Evolutionary conservation across 2,113 vertebrate genomes (phyloP).

Genomic region (Felis catus): DNA sequence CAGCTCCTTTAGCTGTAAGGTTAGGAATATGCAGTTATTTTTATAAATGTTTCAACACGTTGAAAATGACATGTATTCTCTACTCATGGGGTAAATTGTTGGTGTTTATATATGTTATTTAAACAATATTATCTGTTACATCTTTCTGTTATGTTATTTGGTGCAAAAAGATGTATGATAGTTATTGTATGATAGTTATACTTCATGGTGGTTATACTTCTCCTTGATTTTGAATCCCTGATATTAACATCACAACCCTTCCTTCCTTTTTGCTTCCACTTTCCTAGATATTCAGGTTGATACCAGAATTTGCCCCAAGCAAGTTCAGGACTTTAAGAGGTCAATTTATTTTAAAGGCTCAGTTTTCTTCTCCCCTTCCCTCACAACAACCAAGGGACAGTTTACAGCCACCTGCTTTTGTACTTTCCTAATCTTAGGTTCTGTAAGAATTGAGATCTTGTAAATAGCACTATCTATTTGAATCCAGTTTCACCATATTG

Average conservation of each 20-base stretch:
- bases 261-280: not conserved
- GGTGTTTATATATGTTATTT: not conserved
- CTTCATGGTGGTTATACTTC: not conserved
- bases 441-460: slow-evolving; percentile 29
- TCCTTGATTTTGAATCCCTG: not conserved
- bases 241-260: not conserved
- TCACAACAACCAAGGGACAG: not conserved
- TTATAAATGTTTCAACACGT: not conserved
- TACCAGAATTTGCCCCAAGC: not conserved
- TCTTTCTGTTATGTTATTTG: not conserved
- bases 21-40: not conserved
- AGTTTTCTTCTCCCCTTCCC: not conserved
- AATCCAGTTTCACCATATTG: not conserved
- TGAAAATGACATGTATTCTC: not conserved
- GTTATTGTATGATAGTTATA: not conserved
- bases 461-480: not conserved
- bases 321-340: not conserved
- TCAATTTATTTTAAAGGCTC: not conserved
- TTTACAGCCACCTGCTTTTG: slow-evolving; percentile 28
- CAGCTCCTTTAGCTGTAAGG: not conserved
- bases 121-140: not conserved
- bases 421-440: not conserved
- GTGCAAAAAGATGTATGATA: not conserved
- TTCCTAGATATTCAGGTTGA: not conserved
- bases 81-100: not conserved